Conservation (phyloP, 1,140 invertebrate species). For the Brachionus plicatilis region DNA sequence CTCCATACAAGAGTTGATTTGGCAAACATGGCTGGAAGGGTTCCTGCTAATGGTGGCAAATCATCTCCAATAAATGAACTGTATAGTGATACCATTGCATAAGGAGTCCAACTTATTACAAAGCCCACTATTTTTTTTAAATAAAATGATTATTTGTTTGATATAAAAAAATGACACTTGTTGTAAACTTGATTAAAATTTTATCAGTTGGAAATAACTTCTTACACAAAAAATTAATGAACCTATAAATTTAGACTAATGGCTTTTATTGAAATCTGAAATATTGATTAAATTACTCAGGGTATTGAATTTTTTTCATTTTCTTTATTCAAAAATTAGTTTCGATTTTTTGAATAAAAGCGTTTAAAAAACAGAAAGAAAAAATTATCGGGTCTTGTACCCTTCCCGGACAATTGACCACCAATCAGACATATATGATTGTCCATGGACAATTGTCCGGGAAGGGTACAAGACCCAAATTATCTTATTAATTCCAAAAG, state of each 20-base stretch:
- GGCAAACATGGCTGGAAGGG: slow-evolving; percentile 37
- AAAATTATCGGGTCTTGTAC: too few relatives aligned
- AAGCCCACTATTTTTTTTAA: not conserved
- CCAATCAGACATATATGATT: too few relatives aligned
- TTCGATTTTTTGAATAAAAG: too few relatives aligned
- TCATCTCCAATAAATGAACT: slow-evolving; percentile 22
- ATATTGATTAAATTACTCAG: not conserved
- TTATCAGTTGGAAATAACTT: not conserved
- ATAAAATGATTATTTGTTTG: too few relatives aligned
- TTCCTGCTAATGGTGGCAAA: slow-evolving; percentile 27
- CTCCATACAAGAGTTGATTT: slow-evolving; percentile 38
- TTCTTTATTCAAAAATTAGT: too few relatives aligned
- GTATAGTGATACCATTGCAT: slow-evolving; percentile 37
- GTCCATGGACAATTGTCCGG: too few relatives aligned
- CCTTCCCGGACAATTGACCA: too few relatives aligned
- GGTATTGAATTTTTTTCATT: not conserved
- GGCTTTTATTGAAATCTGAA: not conserved
- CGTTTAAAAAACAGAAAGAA: too few relatives aligned
- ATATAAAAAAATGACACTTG: too few relatives aligned
- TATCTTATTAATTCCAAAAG: too few relatives aligned
- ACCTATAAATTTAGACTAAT: not conserved
- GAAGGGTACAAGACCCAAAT: too few relatives aligned
- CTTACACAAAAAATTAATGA: not conserved
- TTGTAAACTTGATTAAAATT: not conserved
- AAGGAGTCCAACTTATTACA: slow-evolving; percentile 36